Evolutionary conservation across 2,113 vertebrate species (phyloP), one percentile per base, ranked within the genome.

Genomic region (Amphilophus citrinellus): DNA sequence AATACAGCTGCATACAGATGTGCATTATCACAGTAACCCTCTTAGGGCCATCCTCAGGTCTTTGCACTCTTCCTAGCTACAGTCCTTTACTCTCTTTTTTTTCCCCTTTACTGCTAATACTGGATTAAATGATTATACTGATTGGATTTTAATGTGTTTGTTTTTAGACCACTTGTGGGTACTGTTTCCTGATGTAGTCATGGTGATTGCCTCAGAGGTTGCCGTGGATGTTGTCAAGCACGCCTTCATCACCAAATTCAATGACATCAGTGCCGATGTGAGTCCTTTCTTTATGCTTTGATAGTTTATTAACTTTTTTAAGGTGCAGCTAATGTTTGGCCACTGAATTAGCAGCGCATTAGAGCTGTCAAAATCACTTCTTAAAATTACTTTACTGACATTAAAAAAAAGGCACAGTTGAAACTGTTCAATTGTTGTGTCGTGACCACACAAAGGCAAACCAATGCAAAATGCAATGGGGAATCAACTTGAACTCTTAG

Each of bases 221-320:
- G 97, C 97, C 0, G 98, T 99, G 94, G 98, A 99, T 68, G 96
- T 98, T 66, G 98, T 99, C 84, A 99, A 99, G 84, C 98, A 99
- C 10, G 98, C 98, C 84, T 99, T 99, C 92, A 99, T 99, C 95
- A 99, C 98, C 85, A 99, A 99, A 89, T 99, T 99, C 94, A 99
- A 99, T 83, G 98, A 99, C 95, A 99, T 99, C 92, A 99, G 97
- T 1, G 98, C 98, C 71, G 98, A 99, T 89, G 98, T 99, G 96
- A 96, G 98, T 92, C 20, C 32, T 76, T 6, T 10, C 7, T 53
- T 6, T 15, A 6, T 15, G 35, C 14, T 62, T 59, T 76, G 2
- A 39, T 8, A 10, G 27, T 50, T 56, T 61, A 61, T 79, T n/a
- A 1, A 5, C 35, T 10, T 47, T 37, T 7, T n/a, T 59, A 58